Base-by-base conservation (phyloP, 2,797 vertebrate genomes). In the Sebastes trivittatus region DNA sequence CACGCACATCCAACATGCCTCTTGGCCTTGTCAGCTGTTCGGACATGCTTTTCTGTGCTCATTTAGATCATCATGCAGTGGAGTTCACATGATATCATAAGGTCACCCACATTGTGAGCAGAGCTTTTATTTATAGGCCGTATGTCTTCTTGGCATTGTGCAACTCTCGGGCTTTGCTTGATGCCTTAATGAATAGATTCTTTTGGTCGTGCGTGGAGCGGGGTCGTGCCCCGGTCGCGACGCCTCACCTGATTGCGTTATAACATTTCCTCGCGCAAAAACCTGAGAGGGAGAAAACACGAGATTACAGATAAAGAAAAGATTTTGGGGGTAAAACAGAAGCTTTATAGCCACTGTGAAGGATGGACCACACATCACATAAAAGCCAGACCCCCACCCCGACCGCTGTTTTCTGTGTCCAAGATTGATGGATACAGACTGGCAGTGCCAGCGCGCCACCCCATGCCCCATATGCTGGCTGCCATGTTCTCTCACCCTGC, bases 1-100 rank as follows among this genome's bases (percentile, higher is more conserved):
- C n/a, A 38, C 59, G 25, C 13, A 54, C 46, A 67, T 80, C 76
- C 58, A 83, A 83, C 86, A 82, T 93, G 92, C 93, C 94, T 93
- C 81, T 86, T 85, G 93, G 92, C 93, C 83, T 30, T 89, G 91
- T 95, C 94, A 93, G 93, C 91, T 93, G 93, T 89, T 93, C 34
- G 85, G 91, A 86, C 88, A 88, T 80, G 89, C 83, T 92, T 89
- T 88, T 91, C 88, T 86, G 81, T 86, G 83, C 92, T 94, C 78
- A 88, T 95, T 93, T 92, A 78, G 87, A 91, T 91, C 85, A 55
- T 92, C 85, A 88, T 89, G 85, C 87, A 84, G 72, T 6, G 55
- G 67, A 85, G 89, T 92, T 92, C 90, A 94, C 87, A 88, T 95
- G 93, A 92, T 92, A 89, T 89, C 91, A 91, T 85, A 82, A 90